A percentile compares a stretch with the other conserved stretches of the same genome.
Evolutionary conservation across 2,113 vertebrate species (phyloP).

Genomic region (Nannobrachium achirus): DNA sequence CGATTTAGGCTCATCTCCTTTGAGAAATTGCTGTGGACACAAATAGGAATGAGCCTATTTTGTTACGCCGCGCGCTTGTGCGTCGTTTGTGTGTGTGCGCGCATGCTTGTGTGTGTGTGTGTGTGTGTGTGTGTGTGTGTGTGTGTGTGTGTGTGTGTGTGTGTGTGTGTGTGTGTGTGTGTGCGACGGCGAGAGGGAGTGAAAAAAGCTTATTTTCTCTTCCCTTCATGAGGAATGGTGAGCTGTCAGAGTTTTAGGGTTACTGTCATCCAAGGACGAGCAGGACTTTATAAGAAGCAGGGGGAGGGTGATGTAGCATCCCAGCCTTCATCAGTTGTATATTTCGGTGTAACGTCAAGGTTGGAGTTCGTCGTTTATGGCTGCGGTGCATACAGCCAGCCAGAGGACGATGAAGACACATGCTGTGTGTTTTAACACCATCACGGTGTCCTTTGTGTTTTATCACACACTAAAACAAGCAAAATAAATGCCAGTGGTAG

Average conservation of each 20-base stretch:
- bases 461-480: too few relatives aligned
- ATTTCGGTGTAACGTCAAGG: conserved; percentile 1
- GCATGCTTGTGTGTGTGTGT: background rate
- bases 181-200: too few relatives aligned
- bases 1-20: conserved; percentile 50
- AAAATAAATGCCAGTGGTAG: too few relatives aligned
- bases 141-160: background rate
- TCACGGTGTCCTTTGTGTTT: too few relatives aligned
- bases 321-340: background rate
- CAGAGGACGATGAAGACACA: too few relatives aligned
- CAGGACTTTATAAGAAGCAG: conserved; percentile 19
- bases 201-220: conserved; percentile 49
- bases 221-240: conserved; percentile 43
- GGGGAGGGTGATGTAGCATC: background rate
- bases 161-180: background rate
- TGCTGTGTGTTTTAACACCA: too few relatives aligned
- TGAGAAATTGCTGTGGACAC: conserved; percentile 32
- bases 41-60: conserved; percentile 1
- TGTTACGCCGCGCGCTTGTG: conserved; percentile 3
- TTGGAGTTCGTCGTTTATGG: background rate
- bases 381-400: background rate
- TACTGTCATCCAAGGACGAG: conserved; percentile 29
- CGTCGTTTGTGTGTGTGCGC: conserved; percentile 6
- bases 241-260: conserved; percentile 46
- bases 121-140: conserved; percentile 1